Evolutionary conservation across 2,888 invertebrate species (phyloP).

Genomic region (Callyntrura guangdongensis): DNA sequence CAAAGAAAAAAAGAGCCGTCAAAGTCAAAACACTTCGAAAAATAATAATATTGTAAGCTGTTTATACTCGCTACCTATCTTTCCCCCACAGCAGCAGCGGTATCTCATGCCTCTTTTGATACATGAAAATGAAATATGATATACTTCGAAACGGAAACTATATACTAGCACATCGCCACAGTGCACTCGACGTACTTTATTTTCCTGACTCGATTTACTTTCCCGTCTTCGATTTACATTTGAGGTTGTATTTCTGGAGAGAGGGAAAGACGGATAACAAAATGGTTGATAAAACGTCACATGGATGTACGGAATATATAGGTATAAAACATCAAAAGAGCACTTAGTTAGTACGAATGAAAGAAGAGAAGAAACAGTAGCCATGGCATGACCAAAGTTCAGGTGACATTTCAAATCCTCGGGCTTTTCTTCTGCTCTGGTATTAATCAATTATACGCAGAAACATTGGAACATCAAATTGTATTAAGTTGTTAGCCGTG

Average conservation of each 20-base stretch:
- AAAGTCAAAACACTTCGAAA: conserved; percentile 17
- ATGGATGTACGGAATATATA: background rate
- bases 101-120: background rate
- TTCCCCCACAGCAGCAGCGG: background rate
- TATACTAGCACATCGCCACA: background rate
- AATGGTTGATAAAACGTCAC: background rate
- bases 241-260: background rate
- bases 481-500: conserved; percentile 30
- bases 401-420: conserved; percentile 33
- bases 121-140: conserved; percentile 6
- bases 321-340: background rate
- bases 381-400: background rate
- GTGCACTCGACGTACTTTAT: background rate
- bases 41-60: background rate
- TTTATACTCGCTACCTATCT: background rate
- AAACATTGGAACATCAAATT: conserved; percentile 9
- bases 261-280: background rate
- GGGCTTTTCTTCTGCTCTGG: background rate
- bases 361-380: background rate
- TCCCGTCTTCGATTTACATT: conserved; percentile 20
- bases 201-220: background rate
- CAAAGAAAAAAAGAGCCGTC: background rate
- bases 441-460: background rate
- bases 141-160: background rate
- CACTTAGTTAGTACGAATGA: background rate